phyloP scores from a whole-genome alignment of 2,888 invertebrate genomes.

The Oxytorus armatus region DNA sequence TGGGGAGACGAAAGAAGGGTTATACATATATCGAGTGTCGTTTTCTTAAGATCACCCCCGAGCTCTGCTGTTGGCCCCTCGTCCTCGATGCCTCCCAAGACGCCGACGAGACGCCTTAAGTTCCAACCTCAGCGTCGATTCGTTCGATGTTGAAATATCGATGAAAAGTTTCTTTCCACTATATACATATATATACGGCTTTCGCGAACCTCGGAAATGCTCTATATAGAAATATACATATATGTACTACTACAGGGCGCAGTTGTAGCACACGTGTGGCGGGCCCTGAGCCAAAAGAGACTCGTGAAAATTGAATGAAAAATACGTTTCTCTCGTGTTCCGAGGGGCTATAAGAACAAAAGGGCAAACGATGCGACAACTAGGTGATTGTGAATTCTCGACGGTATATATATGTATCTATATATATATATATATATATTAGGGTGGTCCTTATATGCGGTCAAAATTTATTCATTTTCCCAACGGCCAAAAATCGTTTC shows the following conservation, averaged over 20 bases:
- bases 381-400: background rate
- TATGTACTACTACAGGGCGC: background rate
- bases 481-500: no score
- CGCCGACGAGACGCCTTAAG: conserved; percentile 23
- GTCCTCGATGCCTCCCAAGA: conserved; percentile 61
- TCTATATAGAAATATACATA: conserved; percentile 8
- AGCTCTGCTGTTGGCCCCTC: conserved; percentile 20
- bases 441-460: no score
- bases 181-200: background rate
- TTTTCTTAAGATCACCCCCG: conserved; percentile 1
- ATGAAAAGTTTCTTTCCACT: conserved; percentile 51
- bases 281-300: conserved; percentile 41
- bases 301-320: conserved; percentile 48
- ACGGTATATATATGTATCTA: no score
- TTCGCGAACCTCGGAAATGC: conserved; percentile 26
- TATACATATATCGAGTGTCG: no score
- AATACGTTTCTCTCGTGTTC: conserved; percentile 13
- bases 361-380: background rate
- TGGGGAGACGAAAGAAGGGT: no score
- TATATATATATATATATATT: no score
- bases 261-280: background rate
- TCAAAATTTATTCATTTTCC: no score
- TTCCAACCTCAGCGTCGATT: conserved; percentile 33
- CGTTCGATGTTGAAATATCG: conserved; percentile 64
- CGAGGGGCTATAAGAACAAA: background rate